Evolutionary conservation across 2,888 invertebrate genomes (phyloP), one percentile per base, ranked within the genome.

Genomic region (Cosmorhoe ocellata): DNA sequence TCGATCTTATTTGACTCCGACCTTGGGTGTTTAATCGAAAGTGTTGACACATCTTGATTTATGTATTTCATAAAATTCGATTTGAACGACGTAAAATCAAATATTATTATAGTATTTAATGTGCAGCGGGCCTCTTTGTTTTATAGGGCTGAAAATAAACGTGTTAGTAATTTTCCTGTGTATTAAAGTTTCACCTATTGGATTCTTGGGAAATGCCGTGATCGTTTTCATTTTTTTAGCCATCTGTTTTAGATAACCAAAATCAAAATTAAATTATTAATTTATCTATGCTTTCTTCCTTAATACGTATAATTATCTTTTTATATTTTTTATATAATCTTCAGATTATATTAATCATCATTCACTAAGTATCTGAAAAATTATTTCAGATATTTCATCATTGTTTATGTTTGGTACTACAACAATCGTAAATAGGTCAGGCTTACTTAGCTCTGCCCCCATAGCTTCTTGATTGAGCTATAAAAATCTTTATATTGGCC

Each of bases 21-120:
- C 89, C 89, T 88, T 88, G 81, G 57, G 43, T 40, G 56, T 74
- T 79, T 87, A 88, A 88, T 87, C 81, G 88, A 86, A 88, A 79
- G 86, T 85, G 89, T 79, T 88, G 88, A 89, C 86, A 88, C 67
- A 66, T 57, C 50, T 58, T 81, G 87, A 89, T 88, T 89, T 89
- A 87, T 84, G 64, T 67, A 71, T 79, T 79, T 71, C 76, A 76
- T 76, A 76, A 76, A 76, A 76, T 75, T 76, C 73, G 71, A 74
- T 79, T 71, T 74, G 75, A 76, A 76, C 71, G 74, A 74, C 73
- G 79, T 79, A 76, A 81, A 83, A 82, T 80, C 76, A 81, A 81
- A 82, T 79, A 81, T 78, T 76, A 77, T 74, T 74, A 69, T 69
- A 72, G 68, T 69, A 72, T 78, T 78, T 77, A 80, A 79, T 78